Evolutionary conservation across 2,888 invertebrate genomes (phyloP).

Genomic region (Doris montereyensis): DNA sequence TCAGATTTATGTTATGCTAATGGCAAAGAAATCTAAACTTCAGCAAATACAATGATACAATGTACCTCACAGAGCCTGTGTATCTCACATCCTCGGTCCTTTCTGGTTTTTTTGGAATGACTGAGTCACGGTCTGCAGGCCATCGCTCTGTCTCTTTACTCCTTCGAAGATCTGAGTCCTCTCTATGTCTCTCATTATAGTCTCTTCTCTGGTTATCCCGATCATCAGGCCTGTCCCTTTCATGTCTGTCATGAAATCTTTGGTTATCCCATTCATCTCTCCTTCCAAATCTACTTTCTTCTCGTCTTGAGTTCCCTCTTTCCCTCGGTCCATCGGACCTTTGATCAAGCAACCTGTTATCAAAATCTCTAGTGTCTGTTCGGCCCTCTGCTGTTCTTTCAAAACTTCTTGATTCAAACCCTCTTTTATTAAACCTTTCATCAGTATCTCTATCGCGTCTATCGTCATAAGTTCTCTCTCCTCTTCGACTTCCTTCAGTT

Average conservation of each 20-base stretch:
- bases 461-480: neutral
- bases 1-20: too few species aligned
- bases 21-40: too few species aligned
- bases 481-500: constrained; percentile 6
- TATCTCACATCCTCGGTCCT: neutral
- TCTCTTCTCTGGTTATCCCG: constrained; percentile 22
- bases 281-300: neutral
- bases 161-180: neutral
- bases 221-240: constrained; percentile 6
- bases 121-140: constrained; percentile 25
- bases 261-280: constrained; percentile 6
- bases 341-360: neutral
- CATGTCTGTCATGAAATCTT: neutral
- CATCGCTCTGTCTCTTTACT: constrained; percentile 8
- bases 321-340: neutral
- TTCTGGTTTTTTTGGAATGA: neutral
- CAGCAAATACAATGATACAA: too few species aligned
- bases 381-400: neutral
- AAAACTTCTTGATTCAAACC: neutral
- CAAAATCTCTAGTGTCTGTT: neutral
- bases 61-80: neutral
- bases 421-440: constrained; percentile 3
- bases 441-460: neutral
- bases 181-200: constrained; percentile 41
- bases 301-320: neutral